These are phyloP conservation scores for Chlamydotis undulata DNA, from an alignment of 2,113 vertebrate genomes.

Conservation along the genomic window DNA sequence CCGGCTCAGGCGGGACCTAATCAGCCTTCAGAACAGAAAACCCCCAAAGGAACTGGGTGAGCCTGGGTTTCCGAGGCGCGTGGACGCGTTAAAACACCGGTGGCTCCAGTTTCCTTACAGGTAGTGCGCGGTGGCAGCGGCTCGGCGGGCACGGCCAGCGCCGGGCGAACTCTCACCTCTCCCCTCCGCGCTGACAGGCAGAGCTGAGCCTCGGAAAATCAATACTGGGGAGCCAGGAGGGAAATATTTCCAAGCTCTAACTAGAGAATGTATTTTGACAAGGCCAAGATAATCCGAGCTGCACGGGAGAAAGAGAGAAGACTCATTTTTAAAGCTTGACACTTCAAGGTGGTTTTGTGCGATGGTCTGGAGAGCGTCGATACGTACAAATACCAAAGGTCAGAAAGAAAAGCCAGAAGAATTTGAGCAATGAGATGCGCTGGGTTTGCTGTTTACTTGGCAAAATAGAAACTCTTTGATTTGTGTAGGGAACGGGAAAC, in stretches of 20 bases:
- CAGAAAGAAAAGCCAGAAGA: conserved; percentile 67
- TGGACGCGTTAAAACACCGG: not conserved
- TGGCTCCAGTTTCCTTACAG: not conserved
- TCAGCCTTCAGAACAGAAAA: not conserved
- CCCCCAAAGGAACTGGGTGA: not conserved
- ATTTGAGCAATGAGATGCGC: conserved; percentile 71
- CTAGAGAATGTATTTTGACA: conserved; percentile 84
- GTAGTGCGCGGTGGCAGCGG: not conserved
- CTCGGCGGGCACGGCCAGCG: conserved; percentile 45
- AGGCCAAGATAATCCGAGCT: conserved; percentile 78
- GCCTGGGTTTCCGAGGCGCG: not conserved
- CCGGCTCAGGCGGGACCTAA: not conserved
- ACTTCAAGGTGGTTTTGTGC: conserved; percentile 79
- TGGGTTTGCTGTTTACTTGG: conserved; percentile 32
- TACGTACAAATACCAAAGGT: conserved; percentile 81
- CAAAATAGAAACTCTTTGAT: not conserved
- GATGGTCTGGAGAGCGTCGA: conserved; percentile 71
- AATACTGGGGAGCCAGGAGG: conserved; percentile 81
- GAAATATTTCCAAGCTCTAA: conserved; percentile 82
- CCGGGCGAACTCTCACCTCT: conserved; percentile 76
- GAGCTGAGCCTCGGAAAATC: conserved; percentile 80
- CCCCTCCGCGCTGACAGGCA: conserved; percentile 72
- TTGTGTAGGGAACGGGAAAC: not conserved
- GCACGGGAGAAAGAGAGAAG: conserved; percentile 71
- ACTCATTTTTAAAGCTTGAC: conserved; percentile 80